A percentile compares a stretch with the other conserved stretches of the same genome.
Conservation (phyloP, 2,888 invertebrate species). For the Brassicogethes aeneus region DNA sequence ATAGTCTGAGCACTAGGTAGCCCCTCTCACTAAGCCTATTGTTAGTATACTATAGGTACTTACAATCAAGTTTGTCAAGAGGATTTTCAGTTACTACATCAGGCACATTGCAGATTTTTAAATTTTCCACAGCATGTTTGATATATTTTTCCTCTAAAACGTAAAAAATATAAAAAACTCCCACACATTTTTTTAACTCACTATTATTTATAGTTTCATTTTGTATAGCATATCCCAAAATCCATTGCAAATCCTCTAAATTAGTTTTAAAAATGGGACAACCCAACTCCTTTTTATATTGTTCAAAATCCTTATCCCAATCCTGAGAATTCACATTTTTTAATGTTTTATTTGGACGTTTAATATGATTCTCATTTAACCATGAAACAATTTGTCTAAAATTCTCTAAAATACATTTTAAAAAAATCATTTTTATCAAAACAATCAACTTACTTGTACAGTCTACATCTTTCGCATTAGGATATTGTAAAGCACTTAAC, state of each 20-base stretch:
- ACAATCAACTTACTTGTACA: slow-evolving; percentile 49
- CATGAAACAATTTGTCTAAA: slow-evolving; percentile 76
- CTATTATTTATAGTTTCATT: slow-evolving; percentile 76
- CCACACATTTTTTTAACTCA: slow-evolving; percentile 27
- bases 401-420: slow-evolving; percentile 53
- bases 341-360: slow-evolving; percentile 72
- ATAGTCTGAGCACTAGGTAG: no score
- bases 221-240: slow-evolving; percentile 74
- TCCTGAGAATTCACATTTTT: slow-evolving; percentile 53
- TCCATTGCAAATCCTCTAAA: slow-evolving; percentile 73
- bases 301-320: slow-evolving; percentile 64
- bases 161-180: slow-evolving; percentile 11
- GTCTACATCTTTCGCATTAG: slow-evolving; percentile 61
- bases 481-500: slow-evolving; percentile 69
- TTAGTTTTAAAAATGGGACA: slow-evolving; percentile 56
- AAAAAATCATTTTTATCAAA: background rate
- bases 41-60: no score
- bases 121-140: slow-evolving; percentile 53
- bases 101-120: slow-evolving; percentile 53
- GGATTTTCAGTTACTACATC: slow-evolving; percentile 73
- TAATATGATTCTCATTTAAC: slow-evolving; percentile 91
- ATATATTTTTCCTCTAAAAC: slow-evolving; percentile 62
- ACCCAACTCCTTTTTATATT: slow-evolving; percentile 66
- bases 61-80: slow-evolving; percentile 79
- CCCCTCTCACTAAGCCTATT: no score